Percentiles rank a stretch among this genome's conserved stretches.
Evolutionary conservation across 2,797 vertebrate species (phyloP).

Genomic region (Halcyon chelicuti): DNA sequence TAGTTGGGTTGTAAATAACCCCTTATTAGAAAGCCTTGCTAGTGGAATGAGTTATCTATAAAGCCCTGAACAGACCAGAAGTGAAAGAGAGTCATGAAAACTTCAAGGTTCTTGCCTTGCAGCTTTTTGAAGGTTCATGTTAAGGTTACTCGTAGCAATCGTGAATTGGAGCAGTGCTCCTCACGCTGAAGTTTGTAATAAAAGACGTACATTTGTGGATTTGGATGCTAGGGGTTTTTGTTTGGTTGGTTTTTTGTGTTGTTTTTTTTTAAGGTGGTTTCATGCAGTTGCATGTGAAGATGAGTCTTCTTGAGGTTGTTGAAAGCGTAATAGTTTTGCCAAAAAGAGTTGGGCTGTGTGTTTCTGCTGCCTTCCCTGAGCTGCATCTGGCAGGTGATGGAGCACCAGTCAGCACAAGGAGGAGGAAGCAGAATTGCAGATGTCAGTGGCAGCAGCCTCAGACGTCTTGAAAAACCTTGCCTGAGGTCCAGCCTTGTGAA

Average conservation of each 20-base stretch:
- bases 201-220: not conserved
- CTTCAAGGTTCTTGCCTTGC: not conserved
- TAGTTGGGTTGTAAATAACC: not conserved
- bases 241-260: not conserved
- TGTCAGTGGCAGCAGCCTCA: not conserved
- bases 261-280: not conserved
- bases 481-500: not conserved
- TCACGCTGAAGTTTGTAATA: not conserved
- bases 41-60: not conserved
- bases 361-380: not conserved
- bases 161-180: not conserved
- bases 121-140: not conserved
- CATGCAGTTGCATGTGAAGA: not conserved
- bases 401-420: not conserved
- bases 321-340: not conserved
- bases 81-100: not conserved
- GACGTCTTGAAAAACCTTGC: not conserved
- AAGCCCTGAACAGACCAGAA: not conserved
- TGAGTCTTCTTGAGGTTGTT: not conserved
- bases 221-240: not conserved
- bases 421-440: not conserved
- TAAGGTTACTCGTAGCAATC: accelerated
- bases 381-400: not conserved
- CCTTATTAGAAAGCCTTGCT: not conserved
- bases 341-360: not conserved